Evolutionary conservation across 2,888 invertebrate species (phyloP).

Genomic region (Lathronympha strigana): DNA sequence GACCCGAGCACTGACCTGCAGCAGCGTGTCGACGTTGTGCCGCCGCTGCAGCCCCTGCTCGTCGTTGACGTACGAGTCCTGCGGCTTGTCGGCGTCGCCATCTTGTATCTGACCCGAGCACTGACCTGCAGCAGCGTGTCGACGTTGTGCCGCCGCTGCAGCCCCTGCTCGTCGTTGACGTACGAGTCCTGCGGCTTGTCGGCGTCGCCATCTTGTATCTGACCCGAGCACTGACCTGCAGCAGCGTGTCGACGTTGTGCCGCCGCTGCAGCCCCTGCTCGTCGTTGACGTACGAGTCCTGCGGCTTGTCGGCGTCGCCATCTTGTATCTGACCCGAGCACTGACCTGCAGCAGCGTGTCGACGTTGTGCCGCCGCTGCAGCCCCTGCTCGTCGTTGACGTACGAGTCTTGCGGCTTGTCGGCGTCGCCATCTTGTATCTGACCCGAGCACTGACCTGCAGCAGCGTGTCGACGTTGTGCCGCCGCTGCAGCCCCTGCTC

Average conservation of each 20-base stretch:
- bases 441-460: conserved; percentile 84
- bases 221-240: conserved; percentile 75
- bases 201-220: conserved; percentile 86
- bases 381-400: conserved; percentile 90
- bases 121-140: conserved; percentile 91
- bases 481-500: too few relatives aligned
- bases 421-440: conserved; percentile 89
- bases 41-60: too few relatives aligned
- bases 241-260: too few relatives aligned
- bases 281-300: background rate
- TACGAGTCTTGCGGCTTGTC: conserved; percentile 82
- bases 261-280: too few relatives aligned
- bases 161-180: conserved; percentile 90
- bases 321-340: too few relatives aligned
- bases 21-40: too few relatives aligned
- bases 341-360: conserved; percentile 94
- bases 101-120: background rate
- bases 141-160: conserved; percentile 86
- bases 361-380: conserved; percentile 86
- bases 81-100: background rate
- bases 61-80: background rate
- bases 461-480: too few relatives aligned
- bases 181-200: conserved; percentile 82
- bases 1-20: too few relatives aligned
- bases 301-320: too few relatives aligned